phyloP scores from a whole-genome alignment of 1,140 invertebrate species.

The Branchinecta lynchi region DNA sequence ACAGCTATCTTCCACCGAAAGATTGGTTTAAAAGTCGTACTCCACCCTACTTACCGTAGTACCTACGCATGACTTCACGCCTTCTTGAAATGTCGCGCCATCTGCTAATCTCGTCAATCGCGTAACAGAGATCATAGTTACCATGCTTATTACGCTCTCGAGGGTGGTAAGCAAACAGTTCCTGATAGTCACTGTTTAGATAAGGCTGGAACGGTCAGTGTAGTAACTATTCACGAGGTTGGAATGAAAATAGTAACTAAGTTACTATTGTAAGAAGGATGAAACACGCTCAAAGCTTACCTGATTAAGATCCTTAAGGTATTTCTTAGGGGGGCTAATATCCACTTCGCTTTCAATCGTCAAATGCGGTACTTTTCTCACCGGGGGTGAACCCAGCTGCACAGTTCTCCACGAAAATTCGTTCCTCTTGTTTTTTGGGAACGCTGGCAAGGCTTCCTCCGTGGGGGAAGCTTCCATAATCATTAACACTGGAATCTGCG shows the following conservation, averaged over 20 bases:
- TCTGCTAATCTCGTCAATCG: neutral
- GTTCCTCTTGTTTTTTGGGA: neutral
- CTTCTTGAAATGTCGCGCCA: no score
- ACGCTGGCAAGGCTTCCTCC: neutral
- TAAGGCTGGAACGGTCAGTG: no score
- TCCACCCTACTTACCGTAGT: no score
- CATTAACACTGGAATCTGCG: neutral
- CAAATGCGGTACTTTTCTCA: constrained; percentile 10
- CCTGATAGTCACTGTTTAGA: no score
- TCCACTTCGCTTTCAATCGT: neutral
- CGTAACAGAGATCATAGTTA: neutral
- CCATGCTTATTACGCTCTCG: no score
- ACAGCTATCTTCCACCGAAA: no score
- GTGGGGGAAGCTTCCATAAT: neutral
- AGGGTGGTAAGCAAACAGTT: no score
- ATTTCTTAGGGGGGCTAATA: neutral
- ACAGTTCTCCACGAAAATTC: constrained; percentile 15
- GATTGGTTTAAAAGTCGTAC: no score
- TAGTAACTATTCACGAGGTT: no score
- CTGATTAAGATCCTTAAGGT: neutral
- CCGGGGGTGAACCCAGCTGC: constrained; percentile 19
- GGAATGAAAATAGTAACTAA: no score
- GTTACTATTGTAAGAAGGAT: no score
- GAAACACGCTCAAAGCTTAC: neutral
- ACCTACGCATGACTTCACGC: no score